These are phyloP conservation scores for Notamacropus eugenii DNA, from an alignment of 2,797 vertebrate genomes.

Conservation along the genomic window DNA sequence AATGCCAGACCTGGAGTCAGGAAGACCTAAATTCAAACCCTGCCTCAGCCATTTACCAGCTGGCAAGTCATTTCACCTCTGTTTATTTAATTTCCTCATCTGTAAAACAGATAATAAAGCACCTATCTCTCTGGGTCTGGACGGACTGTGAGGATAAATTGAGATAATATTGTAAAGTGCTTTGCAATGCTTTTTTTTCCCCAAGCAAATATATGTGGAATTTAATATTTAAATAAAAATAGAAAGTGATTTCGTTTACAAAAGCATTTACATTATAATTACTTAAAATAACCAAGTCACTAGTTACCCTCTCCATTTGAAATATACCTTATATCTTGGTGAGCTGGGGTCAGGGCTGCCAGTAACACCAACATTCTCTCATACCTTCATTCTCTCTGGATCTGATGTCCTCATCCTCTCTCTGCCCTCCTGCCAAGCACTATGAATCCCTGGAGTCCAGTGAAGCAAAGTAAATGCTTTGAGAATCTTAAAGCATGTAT, in stretches of 20 bases:
- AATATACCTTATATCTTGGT: neutral
- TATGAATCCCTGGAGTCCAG: neutral
- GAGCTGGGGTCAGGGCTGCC: neutral
- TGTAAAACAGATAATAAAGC: neutral
- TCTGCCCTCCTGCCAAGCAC: neutral
- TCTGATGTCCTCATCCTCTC: neutral
- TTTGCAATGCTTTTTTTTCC: neutral
- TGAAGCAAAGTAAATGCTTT: neutral
- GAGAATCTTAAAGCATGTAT: neutral
- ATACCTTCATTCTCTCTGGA: neutral
- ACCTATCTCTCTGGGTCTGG: neutral
- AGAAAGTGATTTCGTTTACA: neutral
- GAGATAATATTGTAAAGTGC: neutral
- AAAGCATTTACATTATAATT: slow-evolving; percentile 17
- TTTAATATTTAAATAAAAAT: slow-evolving; percentile 16
- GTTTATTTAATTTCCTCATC: neutral
- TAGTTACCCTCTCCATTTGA: neutral
- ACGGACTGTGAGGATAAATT: neutral
- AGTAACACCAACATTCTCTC: neutral
- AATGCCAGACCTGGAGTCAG: neutral
- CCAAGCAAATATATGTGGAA: slow-evolving; percentile 41
- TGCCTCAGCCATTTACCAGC: neutral
- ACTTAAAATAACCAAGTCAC: slow-evolving; percentile 36
- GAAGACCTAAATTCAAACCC: neutral
- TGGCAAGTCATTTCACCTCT: neutral